phyloP scores from a whole-genome alignment of 2,888 invertebrate genomes.

The Spatulosminthurus flaviceps region DNA sequence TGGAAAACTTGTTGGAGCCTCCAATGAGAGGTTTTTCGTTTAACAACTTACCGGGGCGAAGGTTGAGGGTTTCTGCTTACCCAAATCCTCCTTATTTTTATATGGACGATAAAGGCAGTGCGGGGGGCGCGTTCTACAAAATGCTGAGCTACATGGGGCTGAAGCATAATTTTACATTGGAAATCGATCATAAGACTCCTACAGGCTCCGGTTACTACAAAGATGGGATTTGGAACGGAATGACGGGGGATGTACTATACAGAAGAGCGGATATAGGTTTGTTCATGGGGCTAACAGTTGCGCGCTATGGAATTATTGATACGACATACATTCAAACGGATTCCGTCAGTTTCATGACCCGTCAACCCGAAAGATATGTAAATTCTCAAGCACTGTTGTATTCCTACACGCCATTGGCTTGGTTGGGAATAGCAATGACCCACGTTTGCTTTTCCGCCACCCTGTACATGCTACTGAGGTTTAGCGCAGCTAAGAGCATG shows the following conservation, averaged over 20 bases:
- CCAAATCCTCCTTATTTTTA: conserved; percentile 5
- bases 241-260: conserved; percentile 21
- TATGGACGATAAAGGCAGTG: not conserved
- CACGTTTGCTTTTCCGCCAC: not conserved
- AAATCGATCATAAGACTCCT: not conserved
- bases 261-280: not conserved
- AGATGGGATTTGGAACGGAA: conserved; percentile 30
- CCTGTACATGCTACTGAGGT: not conserved
- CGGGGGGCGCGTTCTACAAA: not conserved
- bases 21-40: no score
- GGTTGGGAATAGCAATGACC: not conserved
- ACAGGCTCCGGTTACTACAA: conserved; percentile 4
- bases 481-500: no score
- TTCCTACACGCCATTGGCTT: not conserved
- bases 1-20: not conserved
- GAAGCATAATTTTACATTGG: conserved; percentile 19
- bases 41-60: not conserved
- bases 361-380: not conserved
- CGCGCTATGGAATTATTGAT: conserved; percentile 26
- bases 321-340: not conserved
- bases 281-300: conserved; percentile 6
- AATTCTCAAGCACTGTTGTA: conserved; percentile 21
- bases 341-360: not conserved
- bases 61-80: not conserved
- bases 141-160: conserved; percentile 12